Conservation (phyloP, 2,113 vertebrate genomes). For the Menura novaehollandiae region DNA sequence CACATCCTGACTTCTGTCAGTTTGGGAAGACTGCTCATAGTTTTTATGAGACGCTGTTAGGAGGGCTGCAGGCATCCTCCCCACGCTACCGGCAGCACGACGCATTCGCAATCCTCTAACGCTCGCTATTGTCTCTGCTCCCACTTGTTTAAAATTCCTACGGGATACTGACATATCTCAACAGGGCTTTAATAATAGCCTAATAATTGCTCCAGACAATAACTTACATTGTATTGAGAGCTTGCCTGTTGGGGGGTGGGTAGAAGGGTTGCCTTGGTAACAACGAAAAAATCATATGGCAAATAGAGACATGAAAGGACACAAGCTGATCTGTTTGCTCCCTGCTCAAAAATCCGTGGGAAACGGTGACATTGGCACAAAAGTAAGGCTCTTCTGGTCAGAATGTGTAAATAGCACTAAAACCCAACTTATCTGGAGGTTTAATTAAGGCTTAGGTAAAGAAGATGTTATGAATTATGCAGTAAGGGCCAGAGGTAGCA, state of each 20-base stretch:
- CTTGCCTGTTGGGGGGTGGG: neutral
- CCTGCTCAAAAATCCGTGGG: neutral
- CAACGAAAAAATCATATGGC: neutral
- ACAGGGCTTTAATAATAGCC: conserved; percentile 48
- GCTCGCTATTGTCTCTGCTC: neutral
- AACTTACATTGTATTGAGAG: conserved; percentile 29
- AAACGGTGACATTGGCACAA: neutral
- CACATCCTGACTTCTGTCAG: neutral
- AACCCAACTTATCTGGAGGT: neutral
- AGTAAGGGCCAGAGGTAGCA: neutral
- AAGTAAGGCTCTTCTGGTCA: neutral
- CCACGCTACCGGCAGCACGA: neutral
- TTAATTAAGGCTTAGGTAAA: neutral
- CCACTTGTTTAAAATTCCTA: conserved; percentile 46
- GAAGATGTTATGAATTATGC: neutral
- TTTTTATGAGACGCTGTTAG: neutral
- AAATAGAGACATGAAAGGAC: conserved; percentile 21
- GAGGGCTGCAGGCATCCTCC: neutral
- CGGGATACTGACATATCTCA: neutral
- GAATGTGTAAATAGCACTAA: neutral
- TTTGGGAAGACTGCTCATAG: neutral
- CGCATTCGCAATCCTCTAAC: neutral
- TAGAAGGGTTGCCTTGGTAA: conserved; percentile 57
- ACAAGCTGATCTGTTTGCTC: neutral
- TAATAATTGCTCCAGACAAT: conserved; percentile 60